Percentiles rank a stretch among this genome's conserved stretches.
These are phyloP conservation scores for Cheilosia scutellata DNA, from an alignment of 2,888 invertebrate genomes.

Conservation along the genomic window DNA sequence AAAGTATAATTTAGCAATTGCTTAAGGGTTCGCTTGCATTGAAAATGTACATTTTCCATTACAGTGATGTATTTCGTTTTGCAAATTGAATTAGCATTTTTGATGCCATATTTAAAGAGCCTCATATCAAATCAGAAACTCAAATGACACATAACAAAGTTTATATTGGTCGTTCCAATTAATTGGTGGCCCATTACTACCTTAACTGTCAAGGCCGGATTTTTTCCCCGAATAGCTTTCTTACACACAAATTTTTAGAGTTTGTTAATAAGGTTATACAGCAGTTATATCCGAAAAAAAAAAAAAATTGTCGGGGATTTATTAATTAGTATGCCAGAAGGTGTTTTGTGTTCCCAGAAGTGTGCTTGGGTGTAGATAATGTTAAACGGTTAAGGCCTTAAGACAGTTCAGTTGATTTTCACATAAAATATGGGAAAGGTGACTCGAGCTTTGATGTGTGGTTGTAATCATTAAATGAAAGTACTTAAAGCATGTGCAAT, in stretches of 20 bases:
- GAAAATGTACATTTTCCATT: background rate
- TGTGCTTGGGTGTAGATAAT: background rate
- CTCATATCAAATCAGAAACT: slow-evolving; percentile 3
- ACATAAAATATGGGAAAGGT: no score
- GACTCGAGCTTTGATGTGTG: no score
- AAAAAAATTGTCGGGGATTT: background rate
- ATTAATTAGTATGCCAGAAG: slow-evolving; percentile 40
- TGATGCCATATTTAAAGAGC: slow-evolving; percentile 18
- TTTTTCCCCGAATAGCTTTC: slow-evolving; percentile 20
- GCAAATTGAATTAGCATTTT: slow-evolving; percentile 36
- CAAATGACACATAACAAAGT: slow-evolving; percentile 38
- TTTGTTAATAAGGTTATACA: slow-evolving; percentile 30
- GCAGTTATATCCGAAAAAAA: slow-evolving; percentile 20
- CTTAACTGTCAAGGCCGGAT: slow-evolving; percentile 47
- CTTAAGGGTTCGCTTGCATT: no score
- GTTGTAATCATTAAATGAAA: no score
- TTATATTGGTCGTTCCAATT: slow-evolving; percentile 54
- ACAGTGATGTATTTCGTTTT: slow-evolving; percentile 17
- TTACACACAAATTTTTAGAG: slow-evolving; percentile 15
- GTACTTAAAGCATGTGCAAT: no score
- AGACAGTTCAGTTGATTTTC: no score
- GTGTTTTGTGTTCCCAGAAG: background rate
- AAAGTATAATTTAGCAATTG: no score
- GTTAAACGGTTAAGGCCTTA: background rate
- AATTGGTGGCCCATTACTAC: slow-evolving; percentile 60